Evolutionary conservation across 1,140 invertebrate species (phyloP), one percentile per base, ranked within the genome.

Genomic region (Nylanderia fulva): DNA sequence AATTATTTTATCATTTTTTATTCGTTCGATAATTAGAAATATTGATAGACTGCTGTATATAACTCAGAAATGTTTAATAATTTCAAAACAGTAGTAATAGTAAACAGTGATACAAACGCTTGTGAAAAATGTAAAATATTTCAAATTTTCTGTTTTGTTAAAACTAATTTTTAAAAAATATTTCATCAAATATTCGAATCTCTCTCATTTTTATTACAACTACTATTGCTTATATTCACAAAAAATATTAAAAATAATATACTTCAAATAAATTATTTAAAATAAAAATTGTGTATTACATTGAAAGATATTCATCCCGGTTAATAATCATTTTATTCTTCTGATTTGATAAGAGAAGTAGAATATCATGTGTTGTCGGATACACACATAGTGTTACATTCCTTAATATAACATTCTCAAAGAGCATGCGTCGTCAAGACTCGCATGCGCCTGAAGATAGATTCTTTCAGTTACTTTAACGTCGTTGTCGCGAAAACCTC

Each of bases 361-460:
- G 48, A n/a, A 61, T 11, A 74, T 83, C 9, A 29, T 66, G 33
- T 60, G 52, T 68, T 9, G 6, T 36, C 8, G 13, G 0, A 48
- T 18, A 48, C 15, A 48, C 36, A 11, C 33, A 39, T 29, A 71
- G 9, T 0, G 9, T 69, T 69, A 9, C 42, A n/a, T 48, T 15
- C 24, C 18, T 52, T 29, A 64, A 11, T 71, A 63, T 18, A 15
- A 13, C 13, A 39, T 29, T 24, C 39, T 39, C 8, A 11, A 48
- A 39, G 61, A 48, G 71, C 64, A 84, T 84, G 86, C 77, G 86
- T 74, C 48, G 11, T 45, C 36, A 39, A 42, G 24, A 45, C 9
- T 45, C 7, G 7, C n/a, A 39, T 45, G 76, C 0, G 9, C 56
- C 72, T 64, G 7, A 29, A 63, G 54, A 33, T 15, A 18, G 9